Evolutionary conservation across 2,888 invertebrate species (phyloP).

Genomic region (Parelbella ahira): DNA sequence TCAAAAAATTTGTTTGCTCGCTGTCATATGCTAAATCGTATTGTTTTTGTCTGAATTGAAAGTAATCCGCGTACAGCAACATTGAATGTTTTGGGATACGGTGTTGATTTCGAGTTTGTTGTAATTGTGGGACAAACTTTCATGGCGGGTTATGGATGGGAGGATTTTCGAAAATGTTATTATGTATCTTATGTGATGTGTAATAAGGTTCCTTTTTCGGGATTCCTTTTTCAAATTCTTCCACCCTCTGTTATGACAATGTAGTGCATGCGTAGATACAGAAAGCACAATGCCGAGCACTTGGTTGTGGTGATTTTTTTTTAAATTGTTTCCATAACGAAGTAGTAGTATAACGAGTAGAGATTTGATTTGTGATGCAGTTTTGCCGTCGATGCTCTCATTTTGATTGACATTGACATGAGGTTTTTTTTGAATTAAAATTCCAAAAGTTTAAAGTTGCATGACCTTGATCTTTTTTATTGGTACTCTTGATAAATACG

Average conservation of each 20-base stretch:
- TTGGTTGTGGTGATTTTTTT: constrained; percentile 72
- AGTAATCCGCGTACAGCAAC: constrained; percentile 8
- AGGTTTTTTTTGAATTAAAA: constrained; percentile 26
- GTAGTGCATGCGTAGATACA: constrained; percentile 73
- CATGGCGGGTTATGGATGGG: constrained; percentile 11
- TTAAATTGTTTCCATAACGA: constrained; percentile 38
- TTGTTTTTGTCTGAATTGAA: constrained; percentile 9
- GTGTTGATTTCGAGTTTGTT: constrained; percentile 13
- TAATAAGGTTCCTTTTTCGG: constrained; percentile 1
- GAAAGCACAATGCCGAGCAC: constrained; percentile 70
- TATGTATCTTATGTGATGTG: neutral
- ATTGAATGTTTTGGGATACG: constrained; percentile 25
- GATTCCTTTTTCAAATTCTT: neutral
- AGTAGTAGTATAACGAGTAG: constrained; percentile 52
- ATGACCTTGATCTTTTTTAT: constrained; percentile 44
- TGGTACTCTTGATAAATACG: constrained; percentile 53
- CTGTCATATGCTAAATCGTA: constrained; percentile 18
- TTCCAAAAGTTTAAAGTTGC: constrained; percentile 43
- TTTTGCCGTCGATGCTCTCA: constrained; percentile 65
- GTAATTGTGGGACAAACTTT: constrained; percentile 27
- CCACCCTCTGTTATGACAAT: constrained; percentile 31
- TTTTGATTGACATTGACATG: constrained; percentile 18
- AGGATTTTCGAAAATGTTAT: constrained; percentile 29
- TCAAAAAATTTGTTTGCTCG: too few relatives aligned
- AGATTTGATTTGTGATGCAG: constrained; percentile 69